Conservation (phyloP, 2,888 invertebrate genomes). For the Lamellibrachia satsuma region DNA sequence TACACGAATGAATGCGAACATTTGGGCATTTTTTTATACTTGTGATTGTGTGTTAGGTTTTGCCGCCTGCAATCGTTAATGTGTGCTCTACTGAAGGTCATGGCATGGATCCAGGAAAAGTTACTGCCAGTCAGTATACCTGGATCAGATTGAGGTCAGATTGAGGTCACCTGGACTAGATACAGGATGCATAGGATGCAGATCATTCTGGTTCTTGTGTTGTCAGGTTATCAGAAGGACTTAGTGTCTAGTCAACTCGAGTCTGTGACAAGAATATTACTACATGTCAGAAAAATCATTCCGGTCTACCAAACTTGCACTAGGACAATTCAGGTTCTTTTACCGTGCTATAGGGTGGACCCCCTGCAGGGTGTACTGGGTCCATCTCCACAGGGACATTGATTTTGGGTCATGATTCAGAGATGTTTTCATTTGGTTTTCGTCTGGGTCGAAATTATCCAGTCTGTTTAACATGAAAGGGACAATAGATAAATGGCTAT, state of each 20-base stretch:
- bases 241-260: not conserved
- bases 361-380: not conserved
- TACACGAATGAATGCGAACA: not conserved
- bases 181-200: not conserved
- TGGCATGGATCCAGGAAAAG: not conserved
- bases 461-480: not conserved
- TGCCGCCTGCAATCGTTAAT: not conserved
- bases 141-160: not conserved
- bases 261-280: no score
- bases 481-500: not conserved
- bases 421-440: not conserved
- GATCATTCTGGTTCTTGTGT: not conserved
- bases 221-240: not conserved
- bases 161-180: not conserved
- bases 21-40: not conserved
- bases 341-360: not conserved
- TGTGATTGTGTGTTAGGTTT: not conserved
- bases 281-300: no score
- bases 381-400: not conserved
- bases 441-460: not conserved
- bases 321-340: not conserved
- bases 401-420: not conserved
- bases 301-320: no score
- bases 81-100: not conserved
- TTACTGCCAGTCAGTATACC: not conserved